These are phyloP conservation scores for Heterocephalus glaber DNA, from an alignment of 2,113 vertebrate genomes.

Conservation along the genomic window DNA sequence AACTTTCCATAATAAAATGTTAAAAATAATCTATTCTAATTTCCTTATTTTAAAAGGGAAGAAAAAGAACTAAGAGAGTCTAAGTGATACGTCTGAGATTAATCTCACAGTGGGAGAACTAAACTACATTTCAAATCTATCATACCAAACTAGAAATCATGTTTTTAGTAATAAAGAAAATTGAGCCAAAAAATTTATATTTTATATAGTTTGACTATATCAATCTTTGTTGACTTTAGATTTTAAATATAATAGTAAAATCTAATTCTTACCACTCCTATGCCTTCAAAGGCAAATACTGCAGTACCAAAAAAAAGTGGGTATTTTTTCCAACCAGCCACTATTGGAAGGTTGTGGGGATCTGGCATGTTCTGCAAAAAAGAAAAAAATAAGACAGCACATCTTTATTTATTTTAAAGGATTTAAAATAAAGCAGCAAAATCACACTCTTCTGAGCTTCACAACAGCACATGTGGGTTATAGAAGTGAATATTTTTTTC, in stretches of 20 bases:
- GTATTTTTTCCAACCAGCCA: slow-evolving; percentile 89
- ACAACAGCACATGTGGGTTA: background rate
- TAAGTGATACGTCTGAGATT: background rate
- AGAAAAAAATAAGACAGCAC: background rate
- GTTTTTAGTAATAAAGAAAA: slow-evolving; percentile 15
- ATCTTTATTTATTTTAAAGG: background rate
- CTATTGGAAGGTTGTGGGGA: slow-evolving; percentile 84
- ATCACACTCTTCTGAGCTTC: slow-evolving; percentile 23
- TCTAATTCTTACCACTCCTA: slow-evolving; percentile 90
- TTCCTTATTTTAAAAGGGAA: background rate
- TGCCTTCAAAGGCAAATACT: slow-evolving; percentile 94
- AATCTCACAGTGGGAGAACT: background rate
- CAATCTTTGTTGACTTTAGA: slow-evolving; percentile 16
- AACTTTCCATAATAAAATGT: slow-evolving; percentile 15
- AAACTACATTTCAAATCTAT: background rate
- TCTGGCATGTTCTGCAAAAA: slow-evolving; percentile 86
- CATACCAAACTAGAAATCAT: background rate
- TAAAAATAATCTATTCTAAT: slow-evolving; percentile 9
- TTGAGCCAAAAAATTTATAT: background rate
- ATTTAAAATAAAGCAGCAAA: slow-evolving; percentile 34
- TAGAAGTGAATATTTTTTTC: slow-evolving; percentile 9
- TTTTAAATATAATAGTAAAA: slow-evolving; percentile 30
- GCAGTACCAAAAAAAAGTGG: slow-evolving; percentile 93
- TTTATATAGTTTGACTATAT: background rate
- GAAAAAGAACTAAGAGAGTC: background rate